Conservation (phyloP, 2,797 vertebrate genomes). For the Glossophaga mutica region DNA sequence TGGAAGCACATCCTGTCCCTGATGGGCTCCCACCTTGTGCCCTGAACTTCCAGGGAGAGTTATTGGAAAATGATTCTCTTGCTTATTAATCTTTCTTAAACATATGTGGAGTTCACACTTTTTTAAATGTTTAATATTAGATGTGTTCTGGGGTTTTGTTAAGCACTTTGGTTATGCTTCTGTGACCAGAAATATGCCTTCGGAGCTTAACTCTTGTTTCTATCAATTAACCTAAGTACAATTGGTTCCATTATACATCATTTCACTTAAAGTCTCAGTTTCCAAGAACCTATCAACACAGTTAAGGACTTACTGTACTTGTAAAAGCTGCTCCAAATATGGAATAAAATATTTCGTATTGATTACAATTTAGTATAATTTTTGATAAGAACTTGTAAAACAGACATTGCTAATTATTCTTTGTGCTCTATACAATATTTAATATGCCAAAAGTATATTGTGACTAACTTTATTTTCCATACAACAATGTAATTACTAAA, state of each 20-base stretch:
- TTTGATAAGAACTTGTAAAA: background rate
- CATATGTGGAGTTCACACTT: background rate
- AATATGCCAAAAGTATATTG: background rate
- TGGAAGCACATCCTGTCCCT: background rate
- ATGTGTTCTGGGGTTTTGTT: background rate
- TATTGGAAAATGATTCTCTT: background rate
- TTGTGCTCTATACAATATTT: background rate
- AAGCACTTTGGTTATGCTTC: background rate
- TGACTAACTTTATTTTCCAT: background rate
- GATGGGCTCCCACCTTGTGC: background rate
- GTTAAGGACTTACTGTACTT: background rate
- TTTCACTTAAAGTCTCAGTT: background rate
- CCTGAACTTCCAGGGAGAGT: background rate
- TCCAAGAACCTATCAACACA: background rate
- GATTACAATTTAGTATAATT: background rate
- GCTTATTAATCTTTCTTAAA: background rate
- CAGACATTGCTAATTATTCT: background rate
- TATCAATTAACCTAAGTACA: background rate
- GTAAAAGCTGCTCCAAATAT: background rate
- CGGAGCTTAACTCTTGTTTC: background rate
- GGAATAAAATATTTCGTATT: background rate
- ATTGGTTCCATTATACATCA: background rate
- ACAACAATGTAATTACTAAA: background rate
- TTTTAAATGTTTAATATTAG: background rate
- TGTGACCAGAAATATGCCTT: background rate